Evolutionary conservation across 2,888 invertebrate genomes (phyloP), one percentile per base, ranked within the genome.

Genomic region (Rhamphomyia laevipes): DNA sequence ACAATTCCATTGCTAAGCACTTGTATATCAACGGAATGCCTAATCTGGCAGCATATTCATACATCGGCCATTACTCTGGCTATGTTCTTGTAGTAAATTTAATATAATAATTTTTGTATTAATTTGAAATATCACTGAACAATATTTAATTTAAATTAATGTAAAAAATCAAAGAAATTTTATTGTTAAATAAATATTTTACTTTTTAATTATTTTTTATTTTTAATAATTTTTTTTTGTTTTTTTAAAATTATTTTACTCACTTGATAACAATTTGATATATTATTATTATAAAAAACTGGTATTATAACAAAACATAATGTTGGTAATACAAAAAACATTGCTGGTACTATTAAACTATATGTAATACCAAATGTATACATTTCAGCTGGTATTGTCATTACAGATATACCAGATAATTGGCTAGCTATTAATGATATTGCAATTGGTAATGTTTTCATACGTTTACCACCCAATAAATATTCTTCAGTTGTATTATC

Each of bases 371-470:
- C 74, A 52, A 66, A 71, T 13, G 63, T 61, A 57, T 74, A 74
- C 54, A 73, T 64, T 58, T 74, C 74, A 1, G 72, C 68, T 1
- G 74, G 73, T 16, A 70, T 67, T 3, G 73, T 71, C 51, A 74
- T 63, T 12, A 75, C 63, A 1, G 73, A 70, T 35, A 74, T 70
- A 31, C 73, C 74, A 2, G 73, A 73, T 57, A 74, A 62, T 52
- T 73, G 72, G 55, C 72, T 72, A 15, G 78, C 77, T 53, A 78
- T 67, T 3, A 79, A 64, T 0, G 77, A 77, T 58, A 78, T 73
- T n/a, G 77, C 71, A 42, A 78, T 74, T 1, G 79, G 78, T 55
- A 77, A 70, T 12, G 72, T 67, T 43, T 70, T 67, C 67, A 77
- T 70, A 47, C 66, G 67, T 52, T 68, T 67, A 48, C 73, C 72